phyloP scores from a whole-genome alignment of 2,113 vertebrate genomes.

The Rhinoptilus africanus region DNA sequence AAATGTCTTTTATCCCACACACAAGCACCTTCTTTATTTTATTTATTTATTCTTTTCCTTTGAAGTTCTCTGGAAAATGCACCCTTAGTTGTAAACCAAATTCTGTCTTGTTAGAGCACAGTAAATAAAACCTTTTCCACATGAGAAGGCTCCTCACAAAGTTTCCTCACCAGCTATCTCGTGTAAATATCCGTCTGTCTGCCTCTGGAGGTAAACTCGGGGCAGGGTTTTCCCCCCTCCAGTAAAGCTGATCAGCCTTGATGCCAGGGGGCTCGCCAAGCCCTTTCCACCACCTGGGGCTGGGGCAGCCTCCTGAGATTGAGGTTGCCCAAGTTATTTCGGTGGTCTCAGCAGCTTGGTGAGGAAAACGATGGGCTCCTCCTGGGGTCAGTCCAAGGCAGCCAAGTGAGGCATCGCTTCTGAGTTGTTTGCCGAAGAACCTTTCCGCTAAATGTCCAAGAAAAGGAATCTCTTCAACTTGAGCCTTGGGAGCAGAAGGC shows the following conservation, averaged over 20 bases:
- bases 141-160: not conserved
- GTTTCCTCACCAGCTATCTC: not conserved
- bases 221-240: not conserved
- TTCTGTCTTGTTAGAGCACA: not conserved
- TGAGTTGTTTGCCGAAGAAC: not conserved
- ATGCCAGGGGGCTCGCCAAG: fast-evolving
- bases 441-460: not conserved
- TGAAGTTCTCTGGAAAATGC: slow-evolving; percentile 8
- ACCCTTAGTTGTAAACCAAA: slow-evolving; percentile 9
- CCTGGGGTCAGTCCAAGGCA: not conserved
- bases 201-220: not conserved
- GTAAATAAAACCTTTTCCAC: slow-evolving; percentile 13
- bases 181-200: slow-evolving; percentile 13
- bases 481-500: not conserved
- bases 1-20: not conserved
- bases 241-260: not conserved
- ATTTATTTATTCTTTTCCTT: slow-evolving; percentile 23
- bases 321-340: not conserved
- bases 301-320: not conserved
- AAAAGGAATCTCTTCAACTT: not conserved
- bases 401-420: not conserved
- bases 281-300: not conserved
- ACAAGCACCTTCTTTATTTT: not conserved
- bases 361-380: not conserved
- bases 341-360: not conserved